Evolutionary conservation across 2,113 vertebrate genomes (phyloP).

Genomic region (Petroica traversi): DNA sequence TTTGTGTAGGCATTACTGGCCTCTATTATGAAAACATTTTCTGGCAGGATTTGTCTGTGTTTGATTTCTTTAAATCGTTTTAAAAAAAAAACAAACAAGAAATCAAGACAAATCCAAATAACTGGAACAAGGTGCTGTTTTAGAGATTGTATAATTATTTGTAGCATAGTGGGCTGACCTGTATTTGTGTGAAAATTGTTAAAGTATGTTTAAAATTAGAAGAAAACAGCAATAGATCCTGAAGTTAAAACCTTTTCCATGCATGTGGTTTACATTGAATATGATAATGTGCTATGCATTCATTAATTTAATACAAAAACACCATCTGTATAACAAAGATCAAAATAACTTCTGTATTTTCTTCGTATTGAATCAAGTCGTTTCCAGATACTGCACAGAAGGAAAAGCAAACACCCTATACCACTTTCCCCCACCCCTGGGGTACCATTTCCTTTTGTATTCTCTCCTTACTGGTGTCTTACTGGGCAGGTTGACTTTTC

Average conservation of each 20-base stretch:
- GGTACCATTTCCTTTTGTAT: neutral
- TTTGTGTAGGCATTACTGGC: neutral
- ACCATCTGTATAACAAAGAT: neutral
- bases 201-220: neutral
- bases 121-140: neutral
- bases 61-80: neutral
- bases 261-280: neutral
- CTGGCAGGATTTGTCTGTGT: neutral
- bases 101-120: neutral
- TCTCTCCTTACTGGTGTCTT: neutral
- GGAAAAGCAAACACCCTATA: neutral
- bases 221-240: neutral
- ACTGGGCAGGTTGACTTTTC: neutral
- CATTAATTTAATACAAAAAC: conserved; percentile 19
- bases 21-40: neutral
- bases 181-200: neutral
- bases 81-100: neutral
- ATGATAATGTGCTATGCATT: conserved; percentile 1
- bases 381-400: neutral
- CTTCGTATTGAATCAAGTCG: neutral
- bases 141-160: neutral
- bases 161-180: neutral
- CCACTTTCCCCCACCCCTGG: neutral
- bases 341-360: neutral
- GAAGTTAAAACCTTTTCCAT: neutral